Conservation (phyloP, 2,888 invertebrate species). For the Agapostemon virescens region DNA sequence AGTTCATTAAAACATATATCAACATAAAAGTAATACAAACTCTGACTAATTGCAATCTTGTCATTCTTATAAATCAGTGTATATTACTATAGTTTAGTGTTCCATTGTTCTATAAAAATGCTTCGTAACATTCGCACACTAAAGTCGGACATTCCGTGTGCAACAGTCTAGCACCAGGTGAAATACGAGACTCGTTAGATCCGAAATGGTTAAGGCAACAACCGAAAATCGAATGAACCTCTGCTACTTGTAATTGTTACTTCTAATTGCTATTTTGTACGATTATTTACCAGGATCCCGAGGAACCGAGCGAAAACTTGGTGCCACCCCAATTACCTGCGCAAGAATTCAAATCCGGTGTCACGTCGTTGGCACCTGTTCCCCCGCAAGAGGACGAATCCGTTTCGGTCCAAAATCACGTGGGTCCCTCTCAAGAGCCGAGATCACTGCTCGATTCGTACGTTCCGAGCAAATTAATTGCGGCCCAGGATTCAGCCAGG, state of each 20-base stretch:
- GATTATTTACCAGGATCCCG: slow-evolving; percentile 52
- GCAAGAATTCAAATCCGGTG: slow-evolving; percentile 69
- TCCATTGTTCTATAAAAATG: too few species aligned
- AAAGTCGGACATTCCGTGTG: too few species aligned
- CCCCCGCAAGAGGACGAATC: slow-evolving; percentile 62
- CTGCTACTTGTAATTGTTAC: not conserved
- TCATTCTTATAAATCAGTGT: too few species aligned
- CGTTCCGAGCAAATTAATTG: slow-evolving; percentile 79
- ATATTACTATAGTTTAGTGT: too few species aligned
- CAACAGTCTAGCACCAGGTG: not conserved
- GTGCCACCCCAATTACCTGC: slow-evolving; percentile 71
- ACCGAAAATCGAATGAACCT: not conserved
- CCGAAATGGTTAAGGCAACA: not conserved
- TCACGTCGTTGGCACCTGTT: slow-evolving; percentile 64
- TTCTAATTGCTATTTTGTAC: not conserved
- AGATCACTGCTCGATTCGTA: slow-evolving; percentile 82
- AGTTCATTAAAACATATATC: too few species aligned
- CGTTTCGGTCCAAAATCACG: slow-evolving; percentile 66
- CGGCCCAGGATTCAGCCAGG: slow-evolving; percentile 76
- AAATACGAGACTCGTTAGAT: not conserved
- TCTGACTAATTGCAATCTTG: too few species aligned
- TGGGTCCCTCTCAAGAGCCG: slow-evolving; percentile 70
- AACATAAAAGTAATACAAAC: too few species aligned
- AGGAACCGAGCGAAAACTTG: slow-evolving; percentile 62
- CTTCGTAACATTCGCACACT: too few species aligned